Conservation (phyloP, 35 echinoderm and acorn worm species). For the Lytechinus variegatus region DNA sequence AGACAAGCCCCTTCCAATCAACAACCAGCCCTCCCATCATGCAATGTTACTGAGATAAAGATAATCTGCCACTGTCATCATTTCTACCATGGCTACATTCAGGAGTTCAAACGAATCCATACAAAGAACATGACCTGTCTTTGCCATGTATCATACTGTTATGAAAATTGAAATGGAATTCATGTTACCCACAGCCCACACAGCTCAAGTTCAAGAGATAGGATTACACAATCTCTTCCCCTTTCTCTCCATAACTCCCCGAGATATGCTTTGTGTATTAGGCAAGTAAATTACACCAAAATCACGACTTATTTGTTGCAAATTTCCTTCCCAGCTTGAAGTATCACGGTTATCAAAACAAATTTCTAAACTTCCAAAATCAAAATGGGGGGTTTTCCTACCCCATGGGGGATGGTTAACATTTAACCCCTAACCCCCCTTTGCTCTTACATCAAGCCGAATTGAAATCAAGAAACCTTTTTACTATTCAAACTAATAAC, state of each 20-base stretch:
- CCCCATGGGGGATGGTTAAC: neutral
- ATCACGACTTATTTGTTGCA: constrained; percentile 31
- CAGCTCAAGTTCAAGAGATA: neutral
- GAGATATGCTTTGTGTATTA: neutral
- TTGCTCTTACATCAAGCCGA: neutral
- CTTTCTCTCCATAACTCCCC: neutral
- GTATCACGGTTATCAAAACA: constrained; percentile 47
- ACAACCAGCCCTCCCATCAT: neutral
- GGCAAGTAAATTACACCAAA: constrained; percentile 7
- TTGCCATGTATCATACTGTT: neutral
- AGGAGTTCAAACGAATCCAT: neutral
- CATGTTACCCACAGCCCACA: constrained; percentile 6
- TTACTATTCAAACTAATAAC: neutral
- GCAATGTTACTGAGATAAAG: neutral
- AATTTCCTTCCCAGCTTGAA: constrained; percentile 42
- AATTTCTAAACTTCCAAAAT: constrained; percentile 15
- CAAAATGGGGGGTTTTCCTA: neutral
- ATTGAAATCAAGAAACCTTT: neutral
- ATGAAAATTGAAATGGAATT: constrained; percentile 14
- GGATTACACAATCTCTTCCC: neutral
- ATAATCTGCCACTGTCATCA: neutral
- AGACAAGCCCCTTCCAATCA: neutral
- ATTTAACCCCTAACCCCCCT: neutral
- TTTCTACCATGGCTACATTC: neutral
- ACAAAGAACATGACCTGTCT: neutral